Evolutionary conservation across 2,797 vertebrate species (phyloP), one percentile per base, ranked within the genome.

Genomic region (Pangasius sanitwongsei): DNA sequence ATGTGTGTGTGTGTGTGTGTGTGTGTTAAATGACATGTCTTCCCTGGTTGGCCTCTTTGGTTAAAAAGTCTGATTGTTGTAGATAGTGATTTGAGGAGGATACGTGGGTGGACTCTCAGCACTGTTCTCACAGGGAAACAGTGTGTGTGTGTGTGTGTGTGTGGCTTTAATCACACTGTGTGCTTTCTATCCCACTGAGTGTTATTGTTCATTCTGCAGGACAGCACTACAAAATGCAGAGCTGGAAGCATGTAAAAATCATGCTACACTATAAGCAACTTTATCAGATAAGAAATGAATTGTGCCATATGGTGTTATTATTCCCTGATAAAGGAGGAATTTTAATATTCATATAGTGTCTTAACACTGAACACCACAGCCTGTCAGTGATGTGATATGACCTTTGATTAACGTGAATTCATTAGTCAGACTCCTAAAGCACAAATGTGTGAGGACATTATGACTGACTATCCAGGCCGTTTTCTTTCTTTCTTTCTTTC

Each of bases 401-500:
- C 92, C 90, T 92, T 91, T 89, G 89, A 89, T 90, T 90, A 91
- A 80, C 87, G 63, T 89, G 69, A 92, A 91, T 89, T 91, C 81
- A 88, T 91, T 89, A 88, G 13, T 67, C 75, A 28, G 87, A 48
- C 84, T 90, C 87, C 69, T 65, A 37, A 89, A 91, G 86, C 83
- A 72, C 89, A 91, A 90, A 92, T 91, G 8, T 88, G 91, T 89
- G 86, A 81, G 87, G 91, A 93, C 89, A 86, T 89, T 34, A 18
- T 57, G 53, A 72, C 91, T 88, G 82, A 87, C 90, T 78, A 2
- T 57, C 7, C 50, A 20, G 6, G 7, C n/a, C 20, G n/a, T 2
- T 13, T 34, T 72, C 70, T 11, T 78, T 78, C 28, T 53, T 53
- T 78, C 72, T 77, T 18, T 3, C 37, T 44, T 57, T 16, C 55